Conservation (phyloP, 2,888 invertebrate genomes). For the Oasisia sp. region DNA sequence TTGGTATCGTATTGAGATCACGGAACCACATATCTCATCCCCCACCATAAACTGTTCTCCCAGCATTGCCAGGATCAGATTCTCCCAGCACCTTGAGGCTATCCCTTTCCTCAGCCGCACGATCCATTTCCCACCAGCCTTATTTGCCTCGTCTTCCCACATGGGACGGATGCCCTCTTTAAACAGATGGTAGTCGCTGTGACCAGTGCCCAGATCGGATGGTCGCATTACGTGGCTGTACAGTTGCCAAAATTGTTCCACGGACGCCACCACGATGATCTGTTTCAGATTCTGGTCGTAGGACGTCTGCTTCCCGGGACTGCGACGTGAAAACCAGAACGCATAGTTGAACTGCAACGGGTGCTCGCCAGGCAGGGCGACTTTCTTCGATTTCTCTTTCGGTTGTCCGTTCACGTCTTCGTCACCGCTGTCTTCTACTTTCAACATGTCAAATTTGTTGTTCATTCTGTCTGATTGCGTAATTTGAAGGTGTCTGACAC, state of each 20-base stretch:
- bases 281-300: conserved; percentile 86
- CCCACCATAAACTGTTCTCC: conserved; percentile 99
- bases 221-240: conserved; percentile 93
- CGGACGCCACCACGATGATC: conserved; percentile 70
- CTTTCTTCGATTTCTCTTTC: conserved; percentile 24
- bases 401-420: conserved; percentile 28
- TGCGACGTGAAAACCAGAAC: conserved; percentile 84
- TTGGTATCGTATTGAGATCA: conserved; percentile 94
- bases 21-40: conserved; percentile 97
- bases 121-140: conserved; percentile 97
- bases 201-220: conserved; percentile 83
- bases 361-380: conserved; percentile 75
- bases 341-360: conserved; percentile 92
- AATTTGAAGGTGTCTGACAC: neutral
- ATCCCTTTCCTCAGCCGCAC: conserved; percentile 92
- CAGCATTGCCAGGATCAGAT: conserved; percentile 96
- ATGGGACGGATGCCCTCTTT: conserved; percentile 98
- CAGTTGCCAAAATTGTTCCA: conserved; percentile 97
- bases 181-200: conserved; percentile 94
- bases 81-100: conserved; percentile 98
- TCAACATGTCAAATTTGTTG: conserved; percentile 41
- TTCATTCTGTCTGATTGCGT: conserved; percentile 31
- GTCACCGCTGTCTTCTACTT: conserved; percentile 38
- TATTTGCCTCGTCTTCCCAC: conserved; percentile 80
- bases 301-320: conserved; percentile 72